Base-by-base conservation (phyloP, 2,113 vertebrate genomes). In the Aleadryas rufinucha region DNA sequence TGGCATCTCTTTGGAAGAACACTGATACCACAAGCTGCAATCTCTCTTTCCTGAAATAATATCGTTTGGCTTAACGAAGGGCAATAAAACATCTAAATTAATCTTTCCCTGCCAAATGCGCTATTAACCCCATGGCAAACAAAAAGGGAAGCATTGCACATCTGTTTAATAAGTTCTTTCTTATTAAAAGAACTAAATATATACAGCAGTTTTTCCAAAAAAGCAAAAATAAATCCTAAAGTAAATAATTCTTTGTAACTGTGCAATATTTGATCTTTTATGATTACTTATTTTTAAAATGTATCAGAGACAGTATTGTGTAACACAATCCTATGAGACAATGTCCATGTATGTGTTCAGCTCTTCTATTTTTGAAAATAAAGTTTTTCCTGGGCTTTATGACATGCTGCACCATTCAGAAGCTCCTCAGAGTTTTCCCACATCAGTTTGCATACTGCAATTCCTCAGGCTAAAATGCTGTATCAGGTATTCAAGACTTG, bases 401-500 rank as follows among this genome's bases (percentile, higher is more conserved):
- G 23, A 63, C 6, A 57, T 14, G 11, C 15, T 3, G 3, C 33
- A 42, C 18, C 39, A 41, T 56, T 49, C 41, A 47, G 26, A 64
- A 42, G 33, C 27, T 57, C 56, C 4, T 4, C 2, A 28, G 42
- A 56, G 15, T 18, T 84, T 79, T 80, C 22, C 50, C 45, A 64
- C 1, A 4, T 21, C 22, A 49, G 15, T 87, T 13, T 79, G 12
- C 30, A 22, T 20, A 27, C 17, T 85, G 30, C 23, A 83, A 2
- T 44, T 81, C n/a, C 28, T 86, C 59, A 31, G 37, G 27, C 45
- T 79, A 77, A 93, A 84, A 57, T 30, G 11, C 20, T 18, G 10
- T 10, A 23, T 19, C n/a, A 84, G 56, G 10, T 41, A 20, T 47
- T 63, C 31, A 28, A 77, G 72, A 26, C 0, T 0, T 44, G 52